Evolutionary conservation across 2,797 vertebrate species (phyloP).

Genomic region (Glyptemys insculpta): DNA sequence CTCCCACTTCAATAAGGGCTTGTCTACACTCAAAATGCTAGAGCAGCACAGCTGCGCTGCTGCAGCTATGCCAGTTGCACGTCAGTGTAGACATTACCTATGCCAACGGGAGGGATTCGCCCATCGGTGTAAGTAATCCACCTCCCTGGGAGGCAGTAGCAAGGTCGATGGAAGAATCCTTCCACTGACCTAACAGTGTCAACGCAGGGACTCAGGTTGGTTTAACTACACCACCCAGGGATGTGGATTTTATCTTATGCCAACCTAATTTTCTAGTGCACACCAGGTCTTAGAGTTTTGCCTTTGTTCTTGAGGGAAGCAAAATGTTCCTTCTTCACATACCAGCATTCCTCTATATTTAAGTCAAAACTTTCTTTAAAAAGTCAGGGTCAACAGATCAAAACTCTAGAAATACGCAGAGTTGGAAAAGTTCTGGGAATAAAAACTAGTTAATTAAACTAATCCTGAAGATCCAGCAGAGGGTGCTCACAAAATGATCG

Average conservation of each 20-base stretch:
- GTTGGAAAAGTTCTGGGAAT: not conserved
- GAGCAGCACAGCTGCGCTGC: too few species aligned
- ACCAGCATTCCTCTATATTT: too few species aligned
- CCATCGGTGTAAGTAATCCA: too few species aligned
- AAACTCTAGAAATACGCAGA: not conserved
- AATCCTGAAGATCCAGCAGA: not conserved
- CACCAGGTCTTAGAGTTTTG: not conserved
- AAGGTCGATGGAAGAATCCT: not conserved
- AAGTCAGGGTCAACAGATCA: not conserved
- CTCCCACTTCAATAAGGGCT: too few species aligned
- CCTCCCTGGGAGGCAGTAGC: too few species aligned
- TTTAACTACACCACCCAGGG: not conserved
- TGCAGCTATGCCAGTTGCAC: too few species aligned
- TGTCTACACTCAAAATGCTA: too few species aligned
- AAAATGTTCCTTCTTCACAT: too few species aligned
- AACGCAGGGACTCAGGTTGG: not conserved
- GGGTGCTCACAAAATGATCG: not conserved
- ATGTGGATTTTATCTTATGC: not conserved
- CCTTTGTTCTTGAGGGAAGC: too few species aligned
- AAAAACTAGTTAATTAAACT: not conserved
- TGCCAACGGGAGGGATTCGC: too few species aligned
- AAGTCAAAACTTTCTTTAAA: not conserved
- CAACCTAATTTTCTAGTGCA: not conserved
- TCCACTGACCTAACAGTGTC: not conserved
- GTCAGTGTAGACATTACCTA: too few species aligned